phyloP scores from a whole-genome alignment of 2,888 invertebrate species.

The Unio delphinus region DNA sequence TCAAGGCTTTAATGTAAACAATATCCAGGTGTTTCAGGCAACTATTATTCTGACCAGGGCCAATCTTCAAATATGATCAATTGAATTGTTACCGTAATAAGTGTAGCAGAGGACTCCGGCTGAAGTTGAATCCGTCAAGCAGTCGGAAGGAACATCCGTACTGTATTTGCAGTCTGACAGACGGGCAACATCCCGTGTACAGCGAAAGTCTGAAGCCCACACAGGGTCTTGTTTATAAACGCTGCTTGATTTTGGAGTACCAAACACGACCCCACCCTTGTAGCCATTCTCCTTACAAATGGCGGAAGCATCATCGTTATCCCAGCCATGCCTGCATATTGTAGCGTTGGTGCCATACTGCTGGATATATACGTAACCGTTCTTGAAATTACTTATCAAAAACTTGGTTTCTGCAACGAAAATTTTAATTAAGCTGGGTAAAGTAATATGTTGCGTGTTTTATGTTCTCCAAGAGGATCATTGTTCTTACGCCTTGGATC shows the following conservation, averaged over 20 bases:
- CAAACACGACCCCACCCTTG: slow-evolving; percentile 24
- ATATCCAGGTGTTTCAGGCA: no score
- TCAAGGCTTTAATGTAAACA: no score
- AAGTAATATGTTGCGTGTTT: no score
- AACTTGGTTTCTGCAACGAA: no score
- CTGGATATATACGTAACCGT: slow-evolving; percentile 23
- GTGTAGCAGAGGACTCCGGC: slow-evolving; percentile 23
- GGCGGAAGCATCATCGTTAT: slow-evolving; percentile 32
- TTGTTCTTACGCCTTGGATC: no score
- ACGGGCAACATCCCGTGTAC: slow-evolving; percentile 25
- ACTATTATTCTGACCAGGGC: no score
- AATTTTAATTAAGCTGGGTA: no score
- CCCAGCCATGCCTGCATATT: slow-evolving; percentile 65
- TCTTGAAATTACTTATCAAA: no score
- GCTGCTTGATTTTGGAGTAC: slow-evolving; percentile 5
- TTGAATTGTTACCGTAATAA: no score
- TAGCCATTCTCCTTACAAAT: slow-evolving; percentile 30
- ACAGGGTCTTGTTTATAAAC: slow-evolving; percentile 33
- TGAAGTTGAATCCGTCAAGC: slow-evolving; percentile 5
- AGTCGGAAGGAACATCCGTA: not conserved
- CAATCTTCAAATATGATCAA: no score
- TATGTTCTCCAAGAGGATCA: no score
- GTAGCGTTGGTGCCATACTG: slow-evolving; percentile 63
- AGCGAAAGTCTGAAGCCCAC: slow-evolving; percentile 19
- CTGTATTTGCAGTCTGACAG: slow-evolving; percentile 14